Evolutionary conservation across 2,113 vertebrate species (phyloP).

Genomic region (Cyanoramphus novaezelandiae): DNA sequence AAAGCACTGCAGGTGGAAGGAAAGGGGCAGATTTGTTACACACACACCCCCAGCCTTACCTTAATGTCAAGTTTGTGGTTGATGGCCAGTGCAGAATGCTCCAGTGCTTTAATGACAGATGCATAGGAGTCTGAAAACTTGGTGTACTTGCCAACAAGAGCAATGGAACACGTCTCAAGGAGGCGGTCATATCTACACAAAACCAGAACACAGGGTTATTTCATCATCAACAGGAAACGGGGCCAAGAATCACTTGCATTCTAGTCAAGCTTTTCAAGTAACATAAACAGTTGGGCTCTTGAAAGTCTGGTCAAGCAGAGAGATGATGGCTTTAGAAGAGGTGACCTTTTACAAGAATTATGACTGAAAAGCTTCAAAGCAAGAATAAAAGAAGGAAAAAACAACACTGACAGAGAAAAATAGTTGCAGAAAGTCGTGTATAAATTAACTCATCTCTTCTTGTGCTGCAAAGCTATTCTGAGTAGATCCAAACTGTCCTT

Average conservation of each 20-base stretch:
- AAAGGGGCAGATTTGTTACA: neutral
- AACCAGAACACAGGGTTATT: neutral
- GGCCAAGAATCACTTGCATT: neutral
- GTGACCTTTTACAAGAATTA: neutral
- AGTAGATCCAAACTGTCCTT: neutral
- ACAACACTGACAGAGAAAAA: neutral
- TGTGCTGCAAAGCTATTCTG: neutral
- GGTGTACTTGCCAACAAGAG: constrained; percentile 95
- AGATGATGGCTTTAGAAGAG: rapidly evolving
- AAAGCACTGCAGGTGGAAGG: neutral
- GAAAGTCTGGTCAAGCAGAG: neutral
- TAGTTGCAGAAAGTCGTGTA: neutral
- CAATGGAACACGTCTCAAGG: constrained; percentile 89
- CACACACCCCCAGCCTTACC: constrained; percentile 63
- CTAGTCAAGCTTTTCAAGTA: neutral
- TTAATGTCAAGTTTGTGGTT: constrained; percentile 95
- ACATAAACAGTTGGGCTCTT: neutral
- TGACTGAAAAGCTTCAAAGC: neutral
- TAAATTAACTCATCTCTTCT: neutral
- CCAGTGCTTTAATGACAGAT: constrained; percentile 95
- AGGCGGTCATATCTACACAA: constrained; percentile 87
- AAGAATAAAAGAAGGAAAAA: neutral
- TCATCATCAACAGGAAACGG: neutral
- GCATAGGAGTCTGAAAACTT: constrained; percentile 97
- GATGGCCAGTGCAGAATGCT: constrained; percentile 94